Evolutionary conservation across 2,888 invertebrate species (phyloP), one percentile per base, ranked within the genome.

Genomic region (Melinaea marsaeus): DNA sequence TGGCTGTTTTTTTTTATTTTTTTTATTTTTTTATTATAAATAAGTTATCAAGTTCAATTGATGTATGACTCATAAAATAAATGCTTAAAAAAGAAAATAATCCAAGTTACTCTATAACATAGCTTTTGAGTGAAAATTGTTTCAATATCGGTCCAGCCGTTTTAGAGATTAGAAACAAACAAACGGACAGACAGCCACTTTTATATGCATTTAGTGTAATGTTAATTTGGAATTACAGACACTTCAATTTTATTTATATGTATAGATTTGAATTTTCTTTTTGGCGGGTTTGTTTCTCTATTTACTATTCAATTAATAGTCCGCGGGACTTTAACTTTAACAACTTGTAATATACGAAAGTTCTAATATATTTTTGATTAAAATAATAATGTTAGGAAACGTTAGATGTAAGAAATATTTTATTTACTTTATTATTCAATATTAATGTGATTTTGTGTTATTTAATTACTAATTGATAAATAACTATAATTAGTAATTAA

Each of bases 301-400:
- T 46, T 9, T 9, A 9, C 1, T 32, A 32, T 32, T 22, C 4
- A 32, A 7, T 9, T 32, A 11, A 22, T 32, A 4, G 3, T 67
- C 67, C 22, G 22, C 22, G 22, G 67, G 55, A 60, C 65, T 13
- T 65, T 65, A 65, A 65, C 61, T 55, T 63, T 65, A 63, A 65
- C 59, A 63, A 45, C 55, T 58, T 61, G 54, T 62, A 55, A 37
- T 55, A 54, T 59, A 54, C 57, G 46, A 57, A 67, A 63, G 59
- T 59, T 63, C 57, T 60, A 61, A 67, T 67, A 69, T 72, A 70
- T 73, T 73, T 73, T 72, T 72, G 69, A 72, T 66, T 68, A 66
- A 62, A 64, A 62, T 64, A 66, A 67, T 55, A 35, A 62, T 57
- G 51, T 64, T 64, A 70, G 68, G 55, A 55, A 62, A 65, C 61